These are phyloP conservation scores for Hydrozoanthus gracilis DNA, from an alignment of 92 coral and sea anemone genomes.

Conservation along the genomic window DNA sequence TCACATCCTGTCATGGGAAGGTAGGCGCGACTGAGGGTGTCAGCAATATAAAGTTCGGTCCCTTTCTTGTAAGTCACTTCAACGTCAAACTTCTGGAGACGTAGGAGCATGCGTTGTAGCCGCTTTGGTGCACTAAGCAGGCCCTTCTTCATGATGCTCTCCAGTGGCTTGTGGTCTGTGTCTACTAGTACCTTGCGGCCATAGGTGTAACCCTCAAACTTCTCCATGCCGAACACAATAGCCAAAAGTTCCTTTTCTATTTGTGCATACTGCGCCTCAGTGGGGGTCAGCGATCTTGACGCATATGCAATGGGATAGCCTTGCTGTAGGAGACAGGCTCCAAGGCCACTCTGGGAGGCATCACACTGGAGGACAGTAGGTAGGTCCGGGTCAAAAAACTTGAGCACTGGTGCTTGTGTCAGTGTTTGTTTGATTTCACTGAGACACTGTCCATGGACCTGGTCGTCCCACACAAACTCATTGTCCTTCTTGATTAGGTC, in stretches of 20 bases:
- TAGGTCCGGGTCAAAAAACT: slow-evolving; percentile 54
- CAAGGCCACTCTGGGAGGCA: slow-evolving; percentile 56
- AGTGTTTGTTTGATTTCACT: slow-evolving; percentile 45
- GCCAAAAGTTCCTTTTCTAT: slow-evolving; percentile 45
- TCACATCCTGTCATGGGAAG: not conserved
- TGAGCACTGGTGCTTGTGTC: slow-evolving; percentile 59
- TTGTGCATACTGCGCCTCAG: slow-evolving; percentile 41
- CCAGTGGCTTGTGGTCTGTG: too few relatives aligned
- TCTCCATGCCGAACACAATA: slow-evolving; percentile 52
- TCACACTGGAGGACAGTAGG: slow-evolving; percentile 63
- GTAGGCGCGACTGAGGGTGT: slow-evolving; percentile 38
- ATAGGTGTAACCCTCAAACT: slow-evolving; percentile 25
- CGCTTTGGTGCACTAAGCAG: slow-evolving; percentile 12
- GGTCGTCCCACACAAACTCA: slow-evolving; percentile 64
- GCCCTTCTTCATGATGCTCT: too few relatives aligned
- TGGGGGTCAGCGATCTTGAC: slow-evolving; percentile 50
- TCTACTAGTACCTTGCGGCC: too few relatives aligned
- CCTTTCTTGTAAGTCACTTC: slow-evolving; percentile 35
- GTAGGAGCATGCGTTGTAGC: slow-evolving; percentile 56
- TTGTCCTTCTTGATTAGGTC: slow-evolving; percentile 61
- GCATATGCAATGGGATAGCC: slow-evolving; percentile 61
- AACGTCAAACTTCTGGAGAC: slow-evolving; percentile 39
- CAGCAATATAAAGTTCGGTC: not conserved
- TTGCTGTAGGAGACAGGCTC: slow-evolving; percentile 53
- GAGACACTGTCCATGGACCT: slow-evolving; percentile 54